phyloP scores from a whole-genome alignment of 2,888 invertebrate genomes.

The Lutraria lutraria region DNA sequence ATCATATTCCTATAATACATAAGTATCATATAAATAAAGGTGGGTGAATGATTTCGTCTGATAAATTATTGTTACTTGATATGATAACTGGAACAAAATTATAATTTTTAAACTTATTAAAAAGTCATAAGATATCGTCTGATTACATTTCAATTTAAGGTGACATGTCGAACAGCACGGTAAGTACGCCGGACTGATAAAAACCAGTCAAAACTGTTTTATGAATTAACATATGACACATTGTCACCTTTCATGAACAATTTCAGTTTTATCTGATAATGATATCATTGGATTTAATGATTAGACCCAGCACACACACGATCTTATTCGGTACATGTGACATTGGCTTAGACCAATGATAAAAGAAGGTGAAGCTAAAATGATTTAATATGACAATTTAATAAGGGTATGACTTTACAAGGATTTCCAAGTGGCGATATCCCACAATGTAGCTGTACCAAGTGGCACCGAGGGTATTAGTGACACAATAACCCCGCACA shows the following conservation, averaged over 20 bases:
- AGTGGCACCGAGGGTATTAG: not conserved
- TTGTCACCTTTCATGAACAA: constrained; percentile 12
- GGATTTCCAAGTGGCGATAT: not conserved
- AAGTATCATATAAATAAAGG: constrained; percentile 5
- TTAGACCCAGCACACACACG: not conserved
- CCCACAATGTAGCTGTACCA: not conserved
- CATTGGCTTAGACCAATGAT: not conserved
- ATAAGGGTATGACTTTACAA: not conserved
- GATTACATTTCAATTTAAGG: constrained; percentile 19
- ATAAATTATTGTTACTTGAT: constrained; percentile 31
- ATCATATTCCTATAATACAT: not conserved
- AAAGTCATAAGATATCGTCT: constrained; percentile 5
- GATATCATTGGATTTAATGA: not conserved
- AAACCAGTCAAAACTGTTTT: not conserved
- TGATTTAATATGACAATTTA: constrained; percentile 2
- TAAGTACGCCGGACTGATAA: not conserved
- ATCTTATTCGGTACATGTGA: not conserved
- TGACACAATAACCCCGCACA: too few relatives aligned
- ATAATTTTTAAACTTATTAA: constrained; percentile 27
- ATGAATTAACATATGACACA: not conserved
- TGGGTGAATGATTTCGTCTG: constrained; percentile 7
- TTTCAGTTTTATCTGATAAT: constrained; percentile 20
- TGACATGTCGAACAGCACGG: constrained; percentile 1
- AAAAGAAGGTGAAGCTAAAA: not conserved
- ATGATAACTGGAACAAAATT: constrained; percentile 29